Evolutionary conservation across 2,113 vertebrate species (phyloP), one percentile per base, ranked within the genome.

Genomic region (Boulengeromyrus knoepffleri): DNA sequence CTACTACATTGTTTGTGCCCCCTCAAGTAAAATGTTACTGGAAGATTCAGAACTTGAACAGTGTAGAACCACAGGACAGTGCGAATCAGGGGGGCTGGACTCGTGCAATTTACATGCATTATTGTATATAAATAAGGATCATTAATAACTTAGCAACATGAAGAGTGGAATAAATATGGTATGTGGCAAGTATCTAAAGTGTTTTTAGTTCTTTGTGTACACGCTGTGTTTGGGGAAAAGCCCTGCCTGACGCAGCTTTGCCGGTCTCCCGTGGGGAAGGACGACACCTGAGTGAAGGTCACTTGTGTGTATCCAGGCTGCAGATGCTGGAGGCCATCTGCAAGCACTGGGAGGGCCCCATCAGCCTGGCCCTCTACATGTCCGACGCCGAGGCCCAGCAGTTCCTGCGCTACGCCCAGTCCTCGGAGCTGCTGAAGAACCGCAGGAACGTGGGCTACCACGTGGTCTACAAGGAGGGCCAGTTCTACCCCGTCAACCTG

Each of bases 261-360:
- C 21, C 9, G 1, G 19, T 12, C 21, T 86, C 45, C 45, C 45
- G n/a, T 50, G 47, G n/a, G 84, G 5, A 47, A n/a, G 46, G 21
- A 49, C 0, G 24, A 86, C 24, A 50, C 24, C 84, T 27, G 6
- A 27, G 84, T 50, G 24, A 86, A 85, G 83, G 50, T 88, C 36
- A 27, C 88, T 66, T 66, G 56, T 90, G 88, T 90, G 88, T 88
- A 31, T 15, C 0, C 93, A 99, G 98, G 94, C 93, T 99, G 36
- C 98, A 99, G 97, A 98, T 99, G 98, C 89, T 99, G 95, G 98
- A 99, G 94, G 96, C 97, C 90, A 97, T 99, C 93, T 99, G 98
- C 93, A 97, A 96, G 70, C 98, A 99, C 96, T 99, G 98, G 98
- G 96, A 96, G 0, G 98, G 98, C 24, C 98, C 98, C 93, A 97